phyloP scores from a whole-genome alignment of 2,797 vertebrate genomes.

The Mus minutoides region DNA sequence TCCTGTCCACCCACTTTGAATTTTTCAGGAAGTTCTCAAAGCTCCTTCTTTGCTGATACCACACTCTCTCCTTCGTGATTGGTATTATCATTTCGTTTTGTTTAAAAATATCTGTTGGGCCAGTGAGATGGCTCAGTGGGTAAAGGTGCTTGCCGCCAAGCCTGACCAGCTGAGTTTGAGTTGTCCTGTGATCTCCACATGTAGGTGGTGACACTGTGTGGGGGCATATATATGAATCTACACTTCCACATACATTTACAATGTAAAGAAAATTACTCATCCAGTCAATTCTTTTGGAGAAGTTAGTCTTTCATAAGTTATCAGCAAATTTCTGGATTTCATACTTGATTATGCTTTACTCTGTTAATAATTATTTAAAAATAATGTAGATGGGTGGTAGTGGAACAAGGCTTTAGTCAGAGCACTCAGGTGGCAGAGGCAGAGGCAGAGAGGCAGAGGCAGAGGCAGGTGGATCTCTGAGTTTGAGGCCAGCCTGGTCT shows the following conservation, averaged over 20 bases:
- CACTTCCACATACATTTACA: not conserved
- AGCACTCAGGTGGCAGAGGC: not conserved
- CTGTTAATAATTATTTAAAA: conserved; percentile 3
- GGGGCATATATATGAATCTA: not conserved
- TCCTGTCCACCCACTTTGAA: not conserved
- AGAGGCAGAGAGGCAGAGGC: not conserved
- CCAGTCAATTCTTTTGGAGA: not conserved
- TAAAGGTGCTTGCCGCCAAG: not conserved
- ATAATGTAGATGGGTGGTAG: not conserved
- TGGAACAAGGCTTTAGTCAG: not conserved
- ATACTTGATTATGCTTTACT: conserved; percentile 21
- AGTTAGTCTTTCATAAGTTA: not conserved
- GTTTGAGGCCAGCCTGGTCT: not conserved
- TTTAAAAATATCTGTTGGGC: not conserved
- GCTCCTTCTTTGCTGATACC: not conserved
- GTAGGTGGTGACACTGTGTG: not conserved
- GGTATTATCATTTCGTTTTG: not conserved
- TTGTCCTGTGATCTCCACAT: not conserved
- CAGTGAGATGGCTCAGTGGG: not conserved
- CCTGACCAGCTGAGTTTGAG: not conserved
- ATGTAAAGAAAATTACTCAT: conserved; percentile 4
- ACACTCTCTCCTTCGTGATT: not conserved
- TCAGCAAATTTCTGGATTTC: not conserved
- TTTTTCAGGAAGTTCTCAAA: conserved; percentile 32
- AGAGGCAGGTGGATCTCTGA: not conserved